Base-by-base conservation (phyloP, 2,113 vertebrate species). In the Malurus melanocephalus region DNA sequence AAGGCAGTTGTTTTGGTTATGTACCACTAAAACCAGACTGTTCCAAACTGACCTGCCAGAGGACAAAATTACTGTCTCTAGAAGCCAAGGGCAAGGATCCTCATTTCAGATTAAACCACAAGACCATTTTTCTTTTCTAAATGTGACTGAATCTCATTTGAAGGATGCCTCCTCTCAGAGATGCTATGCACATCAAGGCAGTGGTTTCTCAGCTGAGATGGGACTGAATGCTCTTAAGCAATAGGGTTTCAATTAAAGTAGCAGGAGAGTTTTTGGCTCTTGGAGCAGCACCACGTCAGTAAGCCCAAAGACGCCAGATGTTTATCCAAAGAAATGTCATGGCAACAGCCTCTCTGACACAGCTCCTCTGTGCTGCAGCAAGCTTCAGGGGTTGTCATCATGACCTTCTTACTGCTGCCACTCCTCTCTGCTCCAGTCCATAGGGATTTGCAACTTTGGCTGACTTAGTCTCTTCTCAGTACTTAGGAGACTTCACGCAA, bases 241-340 rank as follows among this genome's bases (percentile, higher is more conserved):
- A 45, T 3, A 79, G 66, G 40, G 23, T 85, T 94, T 90, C 81
- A 87, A 68, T 79, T 92, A 79, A 92, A 85, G 60, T 13, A 92
- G 21, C 1, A 0, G 66, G 40, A 60, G 59, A 61, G n/a, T 1
- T 94, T 92, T 76, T 91, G 87, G 64, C 79, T 92, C 21, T 59
- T 52, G 35, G 27, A 90, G 56, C 40, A 86, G 27, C 22, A 87
- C 27, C 13, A 52, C 1, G 0, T 68, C 79, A 85, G 40, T 57
- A 55, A 80, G 5, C 19, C 11, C 45, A 79, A 80, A 55, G 48
- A 80, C 19, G 80, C 87, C 60, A 94, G 67, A 87, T 62, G 62
- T 95, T 94, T 90, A 53, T 64, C 32, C 72, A 67, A 85, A 74
- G 64, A 93, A 91, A 92, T 4, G 14, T 65, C 89, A 83, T 78